These are phyloP conservation scores for Kuschelorhynchus macadamiae DNA, from an alignment of 2,888 invertebrate species.

Conservation along the genomic window DNA sequence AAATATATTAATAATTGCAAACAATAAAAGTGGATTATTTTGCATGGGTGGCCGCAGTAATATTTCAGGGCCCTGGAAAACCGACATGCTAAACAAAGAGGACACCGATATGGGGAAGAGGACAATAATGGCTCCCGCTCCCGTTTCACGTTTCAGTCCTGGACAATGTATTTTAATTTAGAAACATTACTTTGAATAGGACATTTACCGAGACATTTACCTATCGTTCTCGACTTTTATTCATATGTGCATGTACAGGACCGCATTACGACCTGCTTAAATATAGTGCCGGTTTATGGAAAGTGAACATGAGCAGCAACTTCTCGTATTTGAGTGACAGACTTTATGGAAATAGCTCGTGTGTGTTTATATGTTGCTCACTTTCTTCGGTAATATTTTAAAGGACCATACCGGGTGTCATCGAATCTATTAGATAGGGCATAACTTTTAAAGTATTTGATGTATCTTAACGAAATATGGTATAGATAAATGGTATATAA, in stretches of 20 bases:
- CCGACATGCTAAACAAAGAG: conserved; percentile 55
- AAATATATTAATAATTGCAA: conserved; percentile 69
- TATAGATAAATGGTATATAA: no score
- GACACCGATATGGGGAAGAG: conserved; percentile 44
- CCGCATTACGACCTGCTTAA: no score
- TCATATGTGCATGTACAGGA: conserved; percentile 18
- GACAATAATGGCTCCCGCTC: conserved; percentile 33
- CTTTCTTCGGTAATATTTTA: no score
- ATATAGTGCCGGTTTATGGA: no score
- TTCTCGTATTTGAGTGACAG: no score
- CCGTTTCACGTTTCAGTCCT: conserved; percentile 44
- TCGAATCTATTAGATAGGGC: no score
- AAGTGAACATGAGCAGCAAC: no score
- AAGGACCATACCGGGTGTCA: no score
- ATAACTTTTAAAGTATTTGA: no score
- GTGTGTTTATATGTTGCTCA: no score
- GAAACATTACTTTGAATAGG: conserved; percentile 51
- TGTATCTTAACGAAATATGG: no score
- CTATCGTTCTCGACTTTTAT: conserved; percentile 35
- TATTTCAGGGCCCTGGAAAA: conserved; percentile 59
- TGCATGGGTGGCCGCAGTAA: conserved; percentile 63
- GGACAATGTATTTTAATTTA: conserved; percentile 56
- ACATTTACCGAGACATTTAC: conserved; percentile 43
- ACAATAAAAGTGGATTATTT: conserved; percentile 68
- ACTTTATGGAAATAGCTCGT: no score